Evolutionary conservation across 2,797 vertebrate genomes (phyloP).

Genomic region (Danio choprae): DNA sequence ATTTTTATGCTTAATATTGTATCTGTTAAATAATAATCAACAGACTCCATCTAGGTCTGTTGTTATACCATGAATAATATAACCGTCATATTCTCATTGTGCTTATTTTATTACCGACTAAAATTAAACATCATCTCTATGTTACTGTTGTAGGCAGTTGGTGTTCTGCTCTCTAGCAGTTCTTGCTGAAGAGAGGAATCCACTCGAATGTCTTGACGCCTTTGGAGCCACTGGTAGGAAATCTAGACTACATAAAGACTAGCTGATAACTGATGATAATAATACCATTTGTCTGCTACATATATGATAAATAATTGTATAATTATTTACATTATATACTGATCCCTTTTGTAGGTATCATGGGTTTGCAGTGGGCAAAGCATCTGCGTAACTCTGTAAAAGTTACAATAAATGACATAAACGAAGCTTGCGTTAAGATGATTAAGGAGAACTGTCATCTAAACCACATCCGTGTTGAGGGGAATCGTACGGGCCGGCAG

Average conservation of each 20-base stretch:
- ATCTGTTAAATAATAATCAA: neutral
- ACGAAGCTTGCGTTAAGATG: conserved; percentile 88
- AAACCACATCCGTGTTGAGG: conserved; percentile 88
- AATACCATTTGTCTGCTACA: neutral
- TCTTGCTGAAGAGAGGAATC: conserved; percentile 87
- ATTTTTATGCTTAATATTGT: neutral
- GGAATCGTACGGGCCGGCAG: conserved; percentile 67
- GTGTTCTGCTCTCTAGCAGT: conserved; percentile 92
- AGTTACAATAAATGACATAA: conserved; percentile 95
- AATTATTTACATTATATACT: neutral
- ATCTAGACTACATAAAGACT: neutral
- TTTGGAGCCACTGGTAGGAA: conserved; percentile 93
- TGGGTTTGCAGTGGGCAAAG: conserved; percentile 98
- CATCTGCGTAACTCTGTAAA: conserved; percentile 87
- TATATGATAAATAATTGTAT: neutral
- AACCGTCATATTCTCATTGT: neutral
- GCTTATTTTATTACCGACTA: neutral
- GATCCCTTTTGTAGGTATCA: conserved; percentile 83
- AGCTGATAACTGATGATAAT: neutral
- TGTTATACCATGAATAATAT: neutral
- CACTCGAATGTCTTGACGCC: conserved; percentile 94
- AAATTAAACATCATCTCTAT: neutral
- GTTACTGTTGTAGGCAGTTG: conserved; percentile 83
- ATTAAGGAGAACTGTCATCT: conserved; percentile 94
- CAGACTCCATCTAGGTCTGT: neutral